These are phyloP conservation scores for Bufo bufo DNA, from an alignment of 2,113 vertebrate genomes.

Conservation along the genomic window DNA sequence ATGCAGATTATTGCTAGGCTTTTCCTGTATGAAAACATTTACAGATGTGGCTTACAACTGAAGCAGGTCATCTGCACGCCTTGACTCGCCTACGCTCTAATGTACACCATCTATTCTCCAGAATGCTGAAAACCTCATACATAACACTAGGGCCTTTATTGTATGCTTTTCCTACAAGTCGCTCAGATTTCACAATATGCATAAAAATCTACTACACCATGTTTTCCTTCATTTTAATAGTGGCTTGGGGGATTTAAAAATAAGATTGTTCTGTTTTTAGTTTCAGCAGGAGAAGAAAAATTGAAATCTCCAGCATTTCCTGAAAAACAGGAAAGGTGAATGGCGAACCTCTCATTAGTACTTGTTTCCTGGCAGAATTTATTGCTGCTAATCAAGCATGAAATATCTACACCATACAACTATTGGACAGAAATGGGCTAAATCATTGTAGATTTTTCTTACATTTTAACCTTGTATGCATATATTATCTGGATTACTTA, in stretches of 20 bases:
- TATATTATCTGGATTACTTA: not conserved
- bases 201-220: not conserved
- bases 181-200: not conserved
- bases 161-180: not conserved
- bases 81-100: not conserved
- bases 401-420: not conserved
- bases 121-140: not conserved
- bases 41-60: not conserved
- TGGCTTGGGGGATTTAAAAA: slow-evolving; percentile 47
- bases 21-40: not conserved
- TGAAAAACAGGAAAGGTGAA: slow-evolving; percentile 56
- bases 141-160: not conserved
- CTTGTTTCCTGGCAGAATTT: slow-evolving; percentile 49
- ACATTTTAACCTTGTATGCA: not conserved
- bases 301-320: slow-evolving; percentile 38
- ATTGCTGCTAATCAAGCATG: slow-evolving; percentile 20
- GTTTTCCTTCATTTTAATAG: slow-evolving; percentile 27
- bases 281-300: slow-evolving; percentile 24
- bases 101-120: not conserved
- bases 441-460: not conserved
- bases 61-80: not conserved
- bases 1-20: not conserved
- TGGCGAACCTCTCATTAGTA: slow-evolving; percentile 43
- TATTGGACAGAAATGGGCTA: not conserved
- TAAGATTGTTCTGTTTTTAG: not conserved